These are phyloP conservation scores for Eulemur mongoz DNA, from an alignment of 2,797 vertebrate genomes.

Conservation along the genomic window DNA sequence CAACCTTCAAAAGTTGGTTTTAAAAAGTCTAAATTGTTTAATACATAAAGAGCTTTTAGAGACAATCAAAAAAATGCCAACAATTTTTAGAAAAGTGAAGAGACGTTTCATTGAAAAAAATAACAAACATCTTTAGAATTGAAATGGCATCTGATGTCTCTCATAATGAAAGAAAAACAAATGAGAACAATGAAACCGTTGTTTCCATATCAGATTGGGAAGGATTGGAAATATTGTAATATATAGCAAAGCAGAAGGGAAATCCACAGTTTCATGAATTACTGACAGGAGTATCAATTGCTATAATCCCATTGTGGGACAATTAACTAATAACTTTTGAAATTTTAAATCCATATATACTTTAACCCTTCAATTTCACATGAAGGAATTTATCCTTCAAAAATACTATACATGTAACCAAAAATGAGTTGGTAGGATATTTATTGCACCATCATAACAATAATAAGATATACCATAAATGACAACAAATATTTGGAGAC, in stretches of 20 bases:
- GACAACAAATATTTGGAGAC: neutral
- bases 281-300: neutral
- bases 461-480: neutral
- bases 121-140: conserved; percentile 23
- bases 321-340: neutral
- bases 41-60: neutral
- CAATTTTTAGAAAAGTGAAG: neutral
- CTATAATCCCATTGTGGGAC: neutral
- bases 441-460: neutral
- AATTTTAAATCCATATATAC: conserved; percentile 28
- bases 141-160: neutral
- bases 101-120: neutral
- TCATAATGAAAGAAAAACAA: conserved; percentile 5
- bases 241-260: neutral
- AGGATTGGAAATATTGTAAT: conserved; percentile 15
- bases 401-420: neutral
- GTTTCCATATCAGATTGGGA: neutral
- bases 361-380: neutral
- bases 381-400: neutral
- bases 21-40: neutral
- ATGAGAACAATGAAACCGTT: neutral
- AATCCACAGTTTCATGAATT: conserved; percentile 1
- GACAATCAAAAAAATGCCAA: neutral
- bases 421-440: neutral
- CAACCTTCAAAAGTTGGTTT: neutral